Percentiles rank a stretch among this genome's conserved stretches.
These are phyloP conservation scores for Drosophila fungiperda DNA, from an alignment of 2,888 invertebrate species.

Conservation along the genomic window DNA sequence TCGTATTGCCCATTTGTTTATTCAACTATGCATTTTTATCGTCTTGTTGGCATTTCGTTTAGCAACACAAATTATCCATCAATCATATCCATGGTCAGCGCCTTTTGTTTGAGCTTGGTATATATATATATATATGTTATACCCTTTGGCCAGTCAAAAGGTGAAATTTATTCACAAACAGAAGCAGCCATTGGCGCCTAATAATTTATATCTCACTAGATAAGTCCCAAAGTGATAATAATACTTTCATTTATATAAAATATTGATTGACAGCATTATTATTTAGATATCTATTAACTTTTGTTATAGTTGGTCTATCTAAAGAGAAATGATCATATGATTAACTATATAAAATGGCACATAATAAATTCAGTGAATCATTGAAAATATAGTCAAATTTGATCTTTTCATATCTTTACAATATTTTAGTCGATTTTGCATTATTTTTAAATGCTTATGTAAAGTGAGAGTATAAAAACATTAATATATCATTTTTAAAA, in stretches of 20 bases:
- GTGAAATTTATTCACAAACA: background rate
- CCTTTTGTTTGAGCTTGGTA: constrained; percentile 33
- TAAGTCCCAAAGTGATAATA: constrained; percentile 1
- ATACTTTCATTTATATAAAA: background rate
- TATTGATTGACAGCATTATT: background rate
- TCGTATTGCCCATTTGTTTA: constrained; percentile 34
- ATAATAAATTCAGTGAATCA: constrained; percentile 16
- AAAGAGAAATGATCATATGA: constrained; percentile 10
- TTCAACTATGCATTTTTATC: constrained; percentile 66
- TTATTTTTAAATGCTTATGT: constrained; percentile 20
- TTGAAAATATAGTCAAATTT: constrained; percentile 47
- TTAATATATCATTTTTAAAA: constrained; percentile 15
- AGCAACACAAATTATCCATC: constrained; percentile 57
- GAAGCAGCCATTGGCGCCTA: background rate
- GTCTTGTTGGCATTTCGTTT: constrained; percentile 51
- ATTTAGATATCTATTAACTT: background rate
- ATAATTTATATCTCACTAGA: constrained; percentile 1
- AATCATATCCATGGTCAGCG: constrained; percentile 59
- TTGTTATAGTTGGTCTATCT: background rate
- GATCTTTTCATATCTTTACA: constrained; percentile 13
- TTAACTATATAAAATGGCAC: constrained; percentile 18
- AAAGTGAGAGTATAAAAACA: background rate
- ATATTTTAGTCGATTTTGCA: constrained; percentile 11
- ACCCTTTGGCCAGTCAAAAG: constrained; percentile 19
- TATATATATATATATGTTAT: constrained; percentile 5